Evolutionary conservation across 2,888 invertebrate species (phyloP).

Genomic region (Cerceris ruficornis): DNA sequence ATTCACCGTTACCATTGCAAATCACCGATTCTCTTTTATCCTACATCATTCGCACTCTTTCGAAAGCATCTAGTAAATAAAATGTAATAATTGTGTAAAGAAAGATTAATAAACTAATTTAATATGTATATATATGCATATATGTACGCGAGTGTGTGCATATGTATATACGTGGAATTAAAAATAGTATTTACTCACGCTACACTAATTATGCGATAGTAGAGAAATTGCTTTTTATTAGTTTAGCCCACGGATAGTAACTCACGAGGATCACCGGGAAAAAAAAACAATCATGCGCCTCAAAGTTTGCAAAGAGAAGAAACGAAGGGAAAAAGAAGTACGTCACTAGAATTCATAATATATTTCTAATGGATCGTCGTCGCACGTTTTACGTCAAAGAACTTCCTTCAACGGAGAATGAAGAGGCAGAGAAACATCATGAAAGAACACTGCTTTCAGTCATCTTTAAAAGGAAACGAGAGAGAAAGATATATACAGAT

Average conservation of each 20-base stretch:
- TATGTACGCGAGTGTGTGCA: slow-evolving; percentile 57
- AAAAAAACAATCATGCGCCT: neutral
- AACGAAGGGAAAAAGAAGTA: neutral
- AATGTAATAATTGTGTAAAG: slow-evolving; percentile 77
- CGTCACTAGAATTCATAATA: neutral
- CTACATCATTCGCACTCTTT: slow-evolving; percentile 66
- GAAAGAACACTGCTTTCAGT: neutral
- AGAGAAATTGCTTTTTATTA: slow-evolving; percentile 21
- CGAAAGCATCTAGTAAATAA: slow-evolving; percentile 65
- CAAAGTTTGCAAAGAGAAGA: too few relatives aligned
- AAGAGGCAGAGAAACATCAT: neutral
- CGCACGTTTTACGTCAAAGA: neutral
- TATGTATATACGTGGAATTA: slow-evolving; percentile 55
- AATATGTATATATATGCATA: slow-evolving; percentile 67
- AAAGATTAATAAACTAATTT: slow-evolving; percentile 68
- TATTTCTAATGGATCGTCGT: neutral
- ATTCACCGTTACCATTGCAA: slow-evolving; percentile 63
- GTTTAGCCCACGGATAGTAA: neutral
- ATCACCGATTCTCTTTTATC: slow-evolving; percentile 62
- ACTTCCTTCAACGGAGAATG: neutral
- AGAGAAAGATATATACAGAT: too few relatives aligned
- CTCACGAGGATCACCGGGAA: neutral
- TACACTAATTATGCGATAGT: slow-evolving; percentile 15
- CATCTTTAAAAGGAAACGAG: too few relatives aligned
- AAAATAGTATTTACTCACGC: slow-evolving; percentile 35